Evolutionary conservation across 2,888 invertebrate species (phyloP).

Genomic region (Agonum fuliginosum): DNA sequence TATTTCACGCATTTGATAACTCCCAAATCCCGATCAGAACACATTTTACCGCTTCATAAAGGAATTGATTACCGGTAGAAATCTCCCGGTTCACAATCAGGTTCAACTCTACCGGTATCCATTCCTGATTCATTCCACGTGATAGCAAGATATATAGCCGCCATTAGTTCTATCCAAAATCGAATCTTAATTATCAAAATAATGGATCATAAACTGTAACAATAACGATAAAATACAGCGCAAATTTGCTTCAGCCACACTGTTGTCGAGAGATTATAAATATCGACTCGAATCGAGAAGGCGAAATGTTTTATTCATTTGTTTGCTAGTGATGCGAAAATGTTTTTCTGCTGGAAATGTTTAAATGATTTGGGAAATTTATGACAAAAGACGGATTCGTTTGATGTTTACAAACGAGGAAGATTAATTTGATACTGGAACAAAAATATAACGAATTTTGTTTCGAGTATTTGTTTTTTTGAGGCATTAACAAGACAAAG

Average conservation of each 20-base stretch:
- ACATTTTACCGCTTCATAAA: conserved; percentile 34
- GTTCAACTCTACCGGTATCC: background rate
- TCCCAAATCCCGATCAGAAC: background rate
- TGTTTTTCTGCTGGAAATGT: background rate
- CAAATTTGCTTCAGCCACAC: conserved; percentile 2
- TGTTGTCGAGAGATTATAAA: conserved; percentile 11
- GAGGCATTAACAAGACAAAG: background rate
- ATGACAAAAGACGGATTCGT: background rate
- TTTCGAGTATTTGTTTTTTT: background rate
- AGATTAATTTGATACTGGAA: background rate
- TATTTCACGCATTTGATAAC: conserved; percentile 16
- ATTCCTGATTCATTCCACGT: conserved; percentile 23
- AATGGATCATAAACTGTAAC: conserved; percentile 40
- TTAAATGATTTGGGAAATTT: background rate
- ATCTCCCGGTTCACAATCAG: conserved; percentile 38
- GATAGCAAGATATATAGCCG: conserved; percentile 37
- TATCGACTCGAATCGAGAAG: background rate
- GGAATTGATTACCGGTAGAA: conserved; percentile 32
- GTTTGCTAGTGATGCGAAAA: background rate
- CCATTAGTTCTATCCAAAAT: conserved; percentile 43
- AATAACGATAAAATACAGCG: conserved; percentile 11
- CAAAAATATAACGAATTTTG: background rate
- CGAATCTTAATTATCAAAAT: conserved; percentile 48
- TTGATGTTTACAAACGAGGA: background rate
- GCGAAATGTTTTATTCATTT: conserved; percentile 2